These are phyloP conservation scores for Drosophila tani DNA, from an alignment of 1,140 invertebrate species.

Conservation along the genomic window DNA sequence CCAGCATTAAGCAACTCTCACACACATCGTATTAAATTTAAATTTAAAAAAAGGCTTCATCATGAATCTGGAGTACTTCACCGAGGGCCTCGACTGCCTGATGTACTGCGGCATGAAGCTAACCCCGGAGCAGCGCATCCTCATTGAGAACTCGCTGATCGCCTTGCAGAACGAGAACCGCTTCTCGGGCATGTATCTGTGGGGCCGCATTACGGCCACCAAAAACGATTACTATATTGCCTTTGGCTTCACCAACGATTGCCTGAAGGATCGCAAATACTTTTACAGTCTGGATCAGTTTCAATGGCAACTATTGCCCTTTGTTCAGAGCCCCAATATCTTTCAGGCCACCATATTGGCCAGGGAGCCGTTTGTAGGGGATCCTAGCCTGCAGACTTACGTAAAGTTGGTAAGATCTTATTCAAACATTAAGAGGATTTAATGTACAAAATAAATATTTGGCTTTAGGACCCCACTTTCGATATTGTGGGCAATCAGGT, in stretches of 20 bases:
- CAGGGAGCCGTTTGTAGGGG: constrained; percentile 86
- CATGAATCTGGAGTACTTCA: constrained; percentile 82
- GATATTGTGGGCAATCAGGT: constrained; percentile 85
- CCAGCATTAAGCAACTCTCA: background rate
- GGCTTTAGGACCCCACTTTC: constrained; percentile 75
- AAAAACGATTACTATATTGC: constrained; percentile 90
- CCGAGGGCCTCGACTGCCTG: constrained; percentile 72
- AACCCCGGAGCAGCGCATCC: constrained; percentile 87
- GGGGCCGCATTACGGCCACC: constrained; percentile 90
- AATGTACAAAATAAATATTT: background rate
- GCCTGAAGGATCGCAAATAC: constrained; percentile 87
- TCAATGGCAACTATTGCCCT: constrained; percentile 89
- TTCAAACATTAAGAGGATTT: background rate
- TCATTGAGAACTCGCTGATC: constrained; percentile 89
- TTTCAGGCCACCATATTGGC: constrained; percentile 87
- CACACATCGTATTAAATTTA: constrained; percentile 23
- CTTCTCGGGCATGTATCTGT: constrained; percentile 90
- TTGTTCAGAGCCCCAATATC: constrained; percentile 86
- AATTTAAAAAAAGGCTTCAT: constrained; percentile 14
- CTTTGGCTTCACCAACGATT: constrained; percentile 89
- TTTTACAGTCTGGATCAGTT: constrained; percentile 90
- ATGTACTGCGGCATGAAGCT: constrained; percentile 87
- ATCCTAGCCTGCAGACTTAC: constrained; percentile 86
- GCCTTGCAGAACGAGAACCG: constrained; percentile 91
- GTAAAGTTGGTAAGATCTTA: constrained; percentile 80